Evolutionary conservation across 2,797 vertebrate genomes (phyloP), one percentile per base, ranked within the genome.

Genomic region (Phrynocephalus forsythii): DNA sequence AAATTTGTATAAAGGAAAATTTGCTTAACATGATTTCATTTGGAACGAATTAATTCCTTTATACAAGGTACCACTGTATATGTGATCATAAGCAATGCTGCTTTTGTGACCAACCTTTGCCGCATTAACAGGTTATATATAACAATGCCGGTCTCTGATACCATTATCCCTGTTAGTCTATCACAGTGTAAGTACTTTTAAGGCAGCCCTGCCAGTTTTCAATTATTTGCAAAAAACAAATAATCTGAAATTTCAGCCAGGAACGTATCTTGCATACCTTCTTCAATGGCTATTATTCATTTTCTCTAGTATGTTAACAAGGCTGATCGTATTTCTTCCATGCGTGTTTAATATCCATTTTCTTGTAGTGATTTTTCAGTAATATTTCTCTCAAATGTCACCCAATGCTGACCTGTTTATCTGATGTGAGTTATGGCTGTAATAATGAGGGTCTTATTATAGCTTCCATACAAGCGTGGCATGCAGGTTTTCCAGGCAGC

Each of bases 261-360:
- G 16, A 89, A 91, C 90, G 87, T 93, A 89, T 93, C 94, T 91
- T 90, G 91, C 91, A 63, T 90, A 69, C 52, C 89, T 88, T 84
- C 22, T 93, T 92, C 73, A 93, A 92, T 94, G 91, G 26, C 72
- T 92, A 84, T 94, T 93, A 94, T 91, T 96, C 86, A 92, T 93
- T 90, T 94, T 93, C 86, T 94, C 80, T 89, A 7, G 67, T 83
- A 90, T 16, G 75, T 88, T 95, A 89, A 91, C 79, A 91, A 88
- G 82, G 84, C 90, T 94, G 91, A 92, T 93, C 84, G n/a, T 93
- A 94, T 95, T 95, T 96, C 86, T 93, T 86, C 92, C 93, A 87
- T 84, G 92, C 38, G 85, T 91, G 91, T 92, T 96, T 95, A 95
- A 94, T 95, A 95, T 92, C 92, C 30, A 87, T 93, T 96, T 95